Base-by-base conservation (phyloP, 2,113 vertebrate genomes). In the Ceyx margarethae region DNA sequence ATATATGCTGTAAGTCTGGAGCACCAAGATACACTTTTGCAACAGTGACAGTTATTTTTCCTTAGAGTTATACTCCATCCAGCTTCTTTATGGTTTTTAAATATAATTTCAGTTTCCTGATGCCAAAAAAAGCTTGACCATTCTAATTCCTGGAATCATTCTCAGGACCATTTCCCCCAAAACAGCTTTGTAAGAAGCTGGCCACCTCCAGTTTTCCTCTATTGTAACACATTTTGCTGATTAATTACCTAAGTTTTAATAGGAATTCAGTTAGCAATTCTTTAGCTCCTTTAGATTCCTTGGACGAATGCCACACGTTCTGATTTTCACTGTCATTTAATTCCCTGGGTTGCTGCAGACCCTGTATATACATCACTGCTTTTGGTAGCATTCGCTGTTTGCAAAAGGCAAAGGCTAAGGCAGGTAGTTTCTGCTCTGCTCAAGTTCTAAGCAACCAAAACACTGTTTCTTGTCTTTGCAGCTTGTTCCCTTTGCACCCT, bases 221-320 rank as follows among this genome's bases (percentile, higher is more conserved):
- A 16, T 37, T 82, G 81, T 57, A 87, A 33, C 71, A 61, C 53
- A 67, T 83, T 85, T 78, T 95, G n/a, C 89, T 94, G 88, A 96
- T 91, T 78, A 93, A 93, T 79, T 84, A 66, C 84, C 35, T 57
- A 72, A 35, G 21, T 92, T 92, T 89, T 91, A 91, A 92, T 73
- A 68, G 66, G 78, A 92, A 87, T 76, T 79, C 78, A 62, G 71
- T 68, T 74, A 80, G 46, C 42, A 50, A 82, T 74, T 91, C 64
- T 85, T 85, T 67, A 87, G 85, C 75, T 92, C 67, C 61, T 94
- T 83, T 75, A 56, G 56, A 92, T 85, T 87, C 51, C 68, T 93
- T 95, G 94, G 91, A 91, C 3, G 7, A 87, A 87, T 48, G 90
- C 93, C 90, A 89, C 29, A 5, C 10, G 50, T 74, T 92, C 93